Evolutionary conservation across 2,797 vertebrate species (phyloP).

Genomic region (Sebastes cheni): DNA sequence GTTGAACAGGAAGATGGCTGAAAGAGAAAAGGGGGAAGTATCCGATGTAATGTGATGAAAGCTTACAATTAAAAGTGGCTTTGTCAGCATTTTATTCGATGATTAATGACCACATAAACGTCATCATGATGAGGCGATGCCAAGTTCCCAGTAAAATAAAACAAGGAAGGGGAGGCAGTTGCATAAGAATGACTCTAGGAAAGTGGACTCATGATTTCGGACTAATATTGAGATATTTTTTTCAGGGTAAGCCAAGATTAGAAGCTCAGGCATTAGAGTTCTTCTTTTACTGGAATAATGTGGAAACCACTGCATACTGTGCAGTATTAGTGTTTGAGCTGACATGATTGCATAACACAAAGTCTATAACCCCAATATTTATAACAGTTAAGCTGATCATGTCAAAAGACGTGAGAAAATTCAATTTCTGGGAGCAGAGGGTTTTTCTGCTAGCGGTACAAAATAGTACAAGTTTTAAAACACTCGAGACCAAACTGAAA

Average conservation of each 20-base stretch:
- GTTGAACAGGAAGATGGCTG: background rate
- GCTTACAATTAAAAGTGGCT: rapidly evolving
- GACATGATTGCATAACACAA: too few species aligned
- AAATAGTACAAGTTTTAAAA: background rate
- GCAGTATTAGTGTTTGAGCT: too few species aligned
- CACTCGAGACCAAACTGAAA: background rate
- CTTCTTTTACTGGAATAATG: background rate
- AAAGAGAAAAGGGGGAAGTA: background rate
- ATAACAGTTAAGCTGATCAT: background rate
- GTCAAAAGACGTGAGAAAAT: background rate
- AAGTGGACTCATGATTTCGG: too few species aligned
- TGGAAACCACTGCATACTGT: background rate
- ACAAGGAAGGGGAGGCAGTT: background rate
- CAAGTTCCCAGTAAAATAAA: background rate
- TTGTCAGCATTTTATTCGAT: background rate
- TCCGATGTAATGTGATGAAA: background rate
- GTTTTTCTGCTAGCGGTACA: background rate
- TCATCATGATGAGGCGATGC: rapidly evolving
- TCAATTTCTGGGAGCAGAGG: background rate
- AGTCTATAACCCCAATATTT: too few species aligned
- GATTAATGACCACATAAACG: rapidly evolving
- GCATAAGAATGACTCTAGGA: too few species aligned
- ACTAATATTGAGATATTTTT: rapidly evolving
- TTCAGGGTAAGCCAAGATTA: too few species aligned
- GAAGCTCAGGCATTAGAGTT: too few species aligned